Evolutionary conservation across 2,113 vertebrate species (phyloP).

Genomic region (Neolamprologus hecqui): DNA sequence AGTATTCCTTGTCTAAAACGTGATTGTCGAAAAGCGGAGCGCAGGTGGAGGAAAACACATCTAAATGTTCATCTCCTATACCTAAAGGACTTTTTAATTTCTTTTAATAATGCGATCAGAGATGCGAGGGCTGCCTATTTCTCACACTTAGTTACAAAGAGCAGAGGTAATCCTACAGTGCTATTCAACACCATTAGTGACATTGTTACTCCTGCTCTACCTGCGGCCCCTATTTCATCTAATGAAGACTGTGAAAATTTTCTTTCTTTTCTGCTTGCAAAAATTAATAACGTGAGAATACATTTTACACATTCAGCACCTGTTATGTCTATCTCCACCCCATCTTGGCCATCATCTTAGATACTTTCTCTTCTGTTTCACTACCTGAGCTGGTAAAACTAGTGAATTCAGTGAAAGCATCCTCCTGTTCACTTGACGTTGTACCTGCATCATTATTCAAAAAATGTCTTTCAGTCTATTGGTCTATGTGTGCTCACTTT

Average conservation of each 20-base stretch:
- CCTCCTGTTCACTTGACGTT: neutral
- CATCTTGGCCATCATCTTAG: neutral
- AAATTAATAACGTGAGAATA: neutral
- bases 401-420: neutral
- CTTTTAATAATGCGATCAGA: neutral
- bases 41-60: neutral
- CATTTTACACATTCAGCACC: rapidly evolving
- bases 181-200: neutral
- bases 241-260: neutral
- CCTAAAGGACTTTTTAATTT: neutral
- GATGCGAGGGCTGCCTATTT: neutral
- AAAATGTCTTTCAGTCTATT: neutral
- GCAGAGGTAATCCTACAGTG: neutral
- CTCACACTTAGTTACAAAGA: neutral
- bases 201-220: neutral
- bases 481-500: neutral
- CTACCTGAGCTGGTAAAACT: neutral
- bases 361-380: neutral
- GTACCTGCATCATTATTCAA: neutral
- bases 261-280: neutral
- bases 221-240: neutral
- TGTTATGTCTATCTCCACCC: neutral
- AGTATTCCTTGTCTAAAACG: neutral
- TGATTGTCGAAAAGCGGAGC: neutral
- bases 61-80: neutral